Evolutionary conservation across 1,140 invertebrate species (phyloP).

Genomic region (Leptonema lineaticorne): DNA sequence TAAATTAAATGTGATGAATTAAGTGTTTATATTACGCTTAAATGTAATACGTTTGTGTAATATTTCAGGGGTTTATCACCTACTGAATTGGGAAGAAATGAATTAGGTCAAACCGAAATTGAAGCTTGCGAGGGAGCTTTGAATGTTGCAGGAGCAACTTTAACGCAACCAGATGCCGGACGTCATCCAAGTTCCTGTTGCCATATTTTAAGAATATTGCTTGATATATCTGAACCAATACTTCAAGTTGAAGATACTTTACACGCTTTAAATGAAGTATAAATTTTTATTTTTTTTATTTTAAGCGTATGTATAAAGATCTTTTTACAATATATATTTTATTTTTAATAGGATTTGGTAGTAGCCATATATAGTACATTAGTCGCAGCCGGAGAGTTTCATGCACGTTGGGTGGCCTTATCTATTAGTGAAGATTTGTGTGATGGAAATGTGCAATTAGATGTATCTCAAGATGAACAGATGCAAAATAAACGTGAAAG

Average conservation of each 20-base stretch:
- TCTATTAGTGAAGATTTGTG: slow-evolving; percentile 49
- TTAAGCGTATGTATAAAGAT: neutral
- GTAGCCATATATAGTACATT: slow-evolving; percentile 51
- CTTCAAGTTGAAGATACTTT: slow-evolving; percentile 45
- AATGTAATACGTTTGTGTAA: neutral
- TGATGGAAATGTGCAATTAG: neutral
- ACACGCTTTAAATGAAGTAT: slow-evolving; percentile 50
- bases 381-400: slow-evolving; percentile 49
- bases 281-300: neutral
- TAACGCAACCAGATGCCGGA: slow-evolving; percentile 43
- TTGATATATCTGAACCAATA: slow-evolving; percentile 46
- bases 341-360: slow-evolving; percentile 48
- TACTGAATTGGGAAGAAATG: neutral
- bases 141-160: slow-evolving; percentile 46
- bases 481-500: slow-evolving; percentile 15
- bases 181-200: slow-evolving; percentile 44
- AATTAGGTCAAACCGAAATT: slow-evolving; percentile 39
- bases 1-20: neutral
- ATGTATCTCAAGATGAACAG: neutral
- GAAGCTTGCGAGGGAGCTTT: slow-evolving; percentile 53
- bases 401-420: slow-evolving; percentile 46
- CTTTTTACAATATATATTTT: slow-evolving; percentile 7
- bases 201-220: slow-evolving; percentile 46
- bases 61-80: neutral
- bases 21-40: neutral